Conservation (phyloP, 2,888 invertebrate genomes). For the Xestia rhomboidea region DNA sequence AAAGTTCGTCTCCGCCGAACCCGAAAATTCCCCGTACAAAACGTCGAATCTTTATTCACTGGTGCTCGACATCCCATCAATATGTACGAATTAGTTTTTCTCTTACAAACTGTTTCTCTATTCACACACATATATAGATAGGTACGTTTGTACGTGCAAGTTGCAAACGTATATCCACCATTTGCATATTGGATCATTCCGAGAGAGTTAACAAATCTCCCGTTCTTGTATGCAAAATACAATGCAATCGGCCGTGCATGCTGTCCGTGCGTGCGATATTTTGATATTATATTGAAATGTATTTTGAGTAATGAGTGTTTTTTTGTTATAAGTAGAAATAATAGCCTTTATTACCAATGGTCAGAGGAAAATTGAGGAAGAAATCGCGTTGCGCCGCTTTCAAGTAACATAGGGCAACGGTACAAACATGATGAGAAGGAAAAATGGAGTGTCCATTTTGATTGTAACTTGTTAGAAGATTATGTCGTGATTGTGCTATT, state of each 20-base stretch:
- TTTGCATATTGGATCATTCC: slow-evolving; percentile 78
- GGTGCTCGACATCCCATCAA: slow-evolving; percentile 32
- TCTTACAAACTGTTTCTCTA: slow-evolving; percentile 47
- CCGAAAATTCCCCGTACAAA: background rate
- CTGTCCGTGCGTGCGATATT: slow-evolving; percentile 46
- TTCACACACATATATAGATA: slow-evolving; percentile 25
- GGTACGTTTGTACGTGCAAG: slow-evolving; percentile 25
- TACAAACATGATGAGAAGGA: background rate
- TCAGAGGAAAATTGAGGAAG: background rate
- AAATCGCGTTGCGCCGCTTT: background rate
- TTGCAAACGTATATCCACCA: slow-evolving; percentile 60
- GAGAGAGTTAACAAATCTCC: slow-evolving; percentile 74
- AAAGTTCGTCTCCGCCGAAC: background rate
- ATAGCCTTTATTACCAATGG: background rate
- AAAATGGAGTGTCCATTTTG: background rate
- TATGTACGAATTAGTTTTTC: slow-evolving; percentile 57
- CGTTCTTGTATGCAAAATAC: slow-evolving; percentile 66
- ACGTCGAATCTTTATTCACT: slow-evolving; percentile 7
- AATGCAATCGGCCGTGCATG: slow-evolving; percentile 46
- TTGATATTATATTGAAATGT: slow-evolving; percentile 24
- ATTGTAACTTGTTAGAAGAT: background rate
- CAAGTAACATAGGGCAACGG: too few species aligned
- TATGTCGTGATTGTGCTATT: background rate
- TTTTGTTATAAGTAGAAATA: background rate
- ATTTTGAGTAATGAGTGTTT: slow-evolving; percentile 9